Evolutionary conservation across 2,888 invertebrate genomes (phyloP), one percentile per base, ranked within the genome.

Genomic region (Eupeodes luniger): DNA sequence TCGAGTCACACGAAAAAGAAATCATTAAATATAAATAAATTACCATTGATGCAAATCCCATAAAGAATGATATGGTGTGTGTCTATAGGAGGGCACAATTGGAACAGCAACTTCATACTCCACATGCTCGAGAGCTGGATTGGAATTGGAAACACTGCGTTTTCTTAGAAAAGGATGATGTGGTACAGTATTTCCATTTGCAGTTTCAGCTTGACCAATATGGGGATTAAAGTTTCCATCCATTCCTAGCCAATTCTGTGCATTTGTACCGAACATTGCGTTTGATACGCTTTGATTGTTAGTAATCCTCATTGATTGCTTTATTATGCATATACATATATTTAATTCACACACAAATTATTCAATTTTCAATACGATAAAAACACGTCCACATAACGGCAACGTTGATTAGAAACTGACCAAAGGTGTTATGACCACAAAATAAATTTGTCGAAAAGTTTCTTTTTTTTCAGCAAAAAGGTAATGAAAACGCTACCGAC

Each of bases 21-120:
- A 27, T 27, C 14, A 12, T 59, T 59, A 34, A 59, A 59, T 34
- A 3, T 34, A 1, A 59, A 59, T 14, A 14, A 69, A 36, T 93
- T 93, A 94, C 94, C 94, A 94, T 88, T 93, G 93, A 91, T 94
- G 93, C 59, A 94, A 90, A 90, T 94, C 92, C 94, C 94, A 94
- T 19, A 94, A 89, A 14, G 94, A 94, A 89, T 94, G 94, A 89
- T 94, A 94, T 53, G 94, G 94, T 11, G 94, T 93, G 81, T 94
- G 94, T 51, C 94, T 91, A 85, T 92, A 94, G 44, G 93, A 92
- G 62, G 93, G 92, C 47, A 94, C 92, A 85, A 94, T 92, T 34
- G 94, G 94, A 72, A 94, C 92, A 4, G 94, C 91, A 55, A 94
- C 92, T 90, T 94, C 93, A 89, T 94, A 94, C 89, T 94, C 93